Base-by-base conservation (phyloP, 2,113 vertebrate genomes). In the Hypanus sabinus region DNA sequence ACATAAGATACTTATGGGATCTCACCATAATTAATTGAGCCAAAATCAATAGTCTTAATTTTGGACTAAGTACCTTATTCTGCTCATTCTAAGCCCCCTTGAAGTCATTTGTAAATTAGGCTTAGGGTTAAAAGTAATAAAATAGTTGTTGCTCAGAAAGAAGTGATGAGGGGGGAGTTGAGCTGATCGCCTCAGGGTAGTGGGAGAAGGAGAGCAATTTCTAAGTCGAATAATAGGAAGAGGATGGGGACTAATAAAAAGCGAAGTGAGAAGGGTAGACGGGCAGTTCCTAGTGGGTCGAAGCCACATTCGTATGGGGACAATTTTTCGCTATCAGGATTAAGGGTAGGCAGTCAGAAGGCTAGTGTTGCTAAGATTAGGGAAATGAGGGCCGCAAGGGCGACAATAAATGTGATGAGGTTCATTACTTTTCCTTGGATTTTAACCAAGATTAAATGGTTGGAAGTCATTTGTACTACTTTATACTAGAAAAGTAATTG, bases 401-500 rank as follows among this genome's bases (percentile, higher is more conserved):
- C 22, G 1, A 24, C n/a, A 20, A 0, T 0, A 1, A 60, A 36
- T 16, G 65, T 46, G 3, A 94, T 65, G 55, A 94, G 22, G 30
- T 94, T 95, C 93, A 95, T 95, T 95, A 94, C 94, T 92, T 94
- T 94, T 94, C 94, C 95, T 94, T 95, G 95, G 95, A 14, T 0
- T 95, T 94, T 87, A 94, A 95, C 94, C 95, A 95, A 95, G 95
- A 92, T 83, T 16, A 68, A 93, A 0, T 94, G 94, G 94, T 95
- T 95, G 96, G 95, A 96, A 95, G 94, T 95, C 95, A 94, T 22
- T 94, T 93, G 76, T 95, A 95, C 94, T 96, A 3, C 1, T 0
- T 0, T 71, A 94, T 95, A 94, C 91, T 96, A 95, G 94, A 95
- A 95, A 94, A 94, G 94, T 94, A 46, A 46, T 46, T 46, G 87